Base-by-base conservation (phyloP, 2,113 vertebrate genomes). In the Pongo pygmaeus region DNA sequence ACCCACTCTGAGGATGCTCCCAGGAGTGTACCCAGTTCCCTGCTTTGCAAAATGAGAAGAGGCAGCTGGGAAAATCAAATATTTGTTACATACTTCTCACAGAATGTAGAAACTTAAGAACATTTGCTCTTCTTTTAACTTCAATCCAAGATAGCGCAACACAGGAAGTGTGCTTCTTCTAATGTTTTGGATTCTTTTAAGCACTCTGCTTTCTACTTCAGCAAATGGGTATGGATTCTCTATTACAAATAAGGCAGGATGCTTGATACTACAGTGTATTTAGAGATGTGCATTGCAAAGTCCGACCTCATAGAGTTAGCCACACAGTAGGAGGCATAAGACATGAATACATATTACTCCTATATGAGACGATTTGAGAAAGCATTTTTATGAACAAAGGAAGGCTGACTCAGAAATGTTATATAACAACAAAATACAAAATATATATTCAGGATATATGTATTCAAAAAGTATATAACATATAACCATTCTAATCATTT, bases 301-400 rank as follows among this genome's bases (percentile, higher is more conserved):
- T 2, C 40, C 13, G 1, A 25, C n/a, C 57, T 89, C 6, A 8
- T 0, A n/a, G 8, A 84, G 40, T 43, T 30, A 69, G 18, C 30
- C 43, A 22, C 35, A n/a, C 13, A 61, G 23, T 46, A 52, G 20
- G 30, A 74, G 8, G 27, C 59, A 32, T 30, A 88, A 88, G 35
- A 84, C 18, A 61, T 3, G 12, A 55, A 78, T 2, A 20, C 2
- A 3, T 13, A 0, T 59, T 55, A 88, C 43, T 89, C 11, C 61
- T 95, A 2, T 74, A 35, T 22, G 59, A 80, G 50, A 20, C 6
- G 12, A 78, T 67, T 59, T 79, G 69, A 95, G n/a, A 74, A 89
- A 89, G 25, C 8, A 20, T 32, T 88, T 94, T 87, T 59, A 67
- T 84, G 38, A 93, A 38, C 25, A 83, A 96, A 97, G 52, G 59